These are phyloP conservation scores for Corticium candelabrum DNA, from an alignment of 37 sponge, comb jelly and placozoan species.

Conservation along the genomic window DNA sequence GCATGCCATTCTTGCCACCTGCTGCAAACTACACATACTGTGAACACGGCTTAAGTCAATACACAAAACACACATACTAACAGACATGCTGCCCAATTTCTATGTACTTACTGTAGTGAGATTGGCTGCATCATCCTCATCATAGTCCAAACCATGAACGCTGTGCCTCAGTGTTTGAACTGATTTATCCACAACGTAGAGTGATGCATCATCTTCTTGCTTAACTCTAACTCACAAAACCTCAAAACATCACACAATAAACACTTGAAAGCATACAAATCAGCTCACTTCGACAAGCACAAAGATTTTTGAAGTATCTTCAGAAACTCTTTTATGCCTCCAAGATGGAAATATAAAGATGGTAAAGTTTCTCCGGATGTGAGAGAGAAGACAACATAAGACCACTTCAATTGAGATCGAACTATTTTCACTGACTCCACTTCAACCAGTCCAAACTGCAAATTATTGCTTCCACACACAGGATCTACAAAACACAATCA, in stretches of 20 bases:
- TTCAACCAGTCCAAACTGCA: background rate
- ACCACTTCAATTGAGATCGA: background rate
- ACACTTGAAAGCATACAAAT: background rate
- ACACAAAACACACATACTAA: too few species aligned
- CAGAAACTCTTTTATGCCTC: conserved; percentile 37
- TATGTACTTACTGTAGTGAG: too few species aligned
- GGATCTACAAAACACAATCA: too few species aligned
- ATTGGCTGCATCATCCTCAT: too few species aligned
- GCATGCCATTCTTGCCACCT: too few species aligned
- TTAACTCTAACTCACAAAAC: background rate
- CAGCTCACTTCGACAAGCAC: conserved; percentile 21
- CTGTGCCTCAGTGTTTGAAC: background rate
- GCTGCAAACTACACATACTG: too few species aligned
- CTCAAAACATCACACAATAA: background rate
- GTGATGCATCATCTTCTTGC: background rate
- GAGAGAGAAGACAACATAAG: conserved; percentile 33
- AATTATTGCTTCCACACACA: background rate
- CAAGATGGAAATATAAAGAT: conserved; percentile 60
- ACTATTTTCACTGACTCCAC: background rate
- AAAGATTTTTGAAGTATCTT: conserved; percentile 31
- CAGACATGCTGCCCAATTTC: too few species aligned
- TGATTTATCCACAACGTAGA: background rate
- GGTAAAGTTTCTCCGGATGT: conserved; percentile 28
- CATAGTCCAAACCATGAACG: background rate
- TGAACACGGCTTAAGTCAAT: too few species aligned